Base-by-base conservation (phyloP, 1,140 invertebrate genomes). In the Conopomorpha cramerella region DNA sequence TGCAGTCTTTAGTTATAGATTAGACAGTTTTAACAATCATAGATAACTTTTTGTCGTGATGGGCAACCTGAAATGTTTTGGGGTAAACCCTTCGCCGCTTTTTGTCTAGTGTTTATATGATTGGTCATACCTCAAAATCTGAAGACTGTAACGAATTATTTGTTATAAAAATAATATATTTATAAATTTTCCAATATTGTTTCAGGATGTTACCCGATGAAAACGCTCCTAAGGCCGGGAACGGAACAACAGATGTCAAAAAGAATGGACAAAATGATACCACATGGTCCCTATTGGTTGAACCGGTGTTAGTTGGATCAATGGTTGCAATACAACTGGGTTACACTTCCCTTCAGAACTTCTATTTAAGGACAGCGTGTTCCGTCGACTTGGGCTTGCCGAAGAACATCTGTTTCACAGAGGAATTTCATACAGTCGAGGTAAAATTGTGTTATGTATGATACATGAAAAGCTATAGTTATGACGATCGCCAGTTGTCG, bases 321-420 rank as follows among this genome's bases (percentile, higher is more conserved):
- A 73, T 76, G 68, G 59, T 73, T 41, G 68, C 71, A 8, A 76
- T 76, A 39, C 68, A 65, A 42, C 55, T 76, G 1, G 61, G 59
- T 2, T 66, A 73, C 43, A 76, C 71, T 2, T 71, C 68, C 3
- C 36, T 73, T 13, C 71, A 76, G 41, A 76, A 73, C 43, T 63
- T 76, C 34, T 76, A 76, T 38, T 49, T 76, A 18, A 46, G 57
- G 16, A 73, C 71, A 15, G 71, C 71, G 16, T 76, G 71, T 42
- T 61, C 55, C 3, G 59, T 74, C 4, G 71, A 76, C 33, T 43
- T 76, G 32, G 47, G 47, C 8, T 51, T 59, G 14, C 38, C 51
- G 1, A 17, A 38, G 10, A 59, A 62, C 26, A 50, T 71, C 14
- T 76, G 71, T 25, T 23, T 23, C 4, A 23, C 4, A 23, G 4